A percentile compares a stretch with the other conserved stretches of the same genome.
phyloP scores from a whole-genome alignment of 2,797 vertebrate species.

The Xiphophorus birchmanni region DNA sequence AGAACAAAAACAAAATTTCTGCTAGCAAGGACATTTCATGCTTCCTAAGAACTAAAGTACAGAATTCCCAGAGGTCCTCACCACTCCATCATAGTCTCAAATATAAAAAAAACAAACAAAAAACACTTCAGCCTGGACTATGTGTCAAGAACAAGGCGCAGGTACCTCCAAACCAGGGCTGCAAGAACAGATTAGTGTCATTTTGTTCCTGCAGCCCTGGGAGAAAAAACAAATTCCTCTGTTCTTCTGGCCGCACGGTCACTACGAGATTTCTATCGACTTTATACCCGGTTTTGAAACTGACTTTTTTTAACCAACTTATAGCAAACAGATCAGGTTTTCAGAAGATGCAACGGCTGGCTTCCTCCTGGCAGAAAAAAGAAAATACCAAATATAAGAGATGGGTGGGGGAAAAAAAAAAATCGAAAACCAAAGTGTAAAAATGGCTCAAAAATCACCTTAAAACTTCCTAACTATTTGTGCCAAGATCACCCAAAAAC shows the following conservation, averaged over 20 bases:
- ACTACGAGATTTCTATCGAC: neutral
- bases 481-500: slow-evolving; percentile 6
- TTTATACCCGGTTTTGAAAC: neutral
- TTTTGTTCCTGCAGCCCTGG: neutral
- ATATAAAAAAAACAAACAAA: neutral
- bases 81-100: neutral
- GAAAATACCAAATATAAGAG: neutral
- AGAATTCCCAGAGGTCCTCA: neutral
- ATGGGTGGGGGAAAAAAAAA: neutral
- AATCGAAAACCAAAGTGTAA: neutral
- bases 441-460: neutral
- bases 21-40: neutral
- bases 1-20: neutral
- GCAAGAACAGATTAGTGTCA: neutral
- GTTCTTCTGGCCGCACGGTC: neutral
- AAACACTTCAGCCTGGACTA: neutral
- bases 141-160: neutral
- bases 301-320: neutral
- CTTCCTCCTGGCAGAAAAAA: neutral
- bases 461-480: slow-evolving; percentile 2
- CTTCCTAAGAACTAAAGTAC: neutral
- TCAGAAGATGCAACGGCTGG: neutral
- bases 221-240: neutral
- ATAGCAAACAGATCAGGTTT: neutral
- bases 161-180: neutral